Evolutionary conservation across 1,140 invertebrate genomes (phyloP).

Genomic region (Sarcophaga peregrina): DNA sequence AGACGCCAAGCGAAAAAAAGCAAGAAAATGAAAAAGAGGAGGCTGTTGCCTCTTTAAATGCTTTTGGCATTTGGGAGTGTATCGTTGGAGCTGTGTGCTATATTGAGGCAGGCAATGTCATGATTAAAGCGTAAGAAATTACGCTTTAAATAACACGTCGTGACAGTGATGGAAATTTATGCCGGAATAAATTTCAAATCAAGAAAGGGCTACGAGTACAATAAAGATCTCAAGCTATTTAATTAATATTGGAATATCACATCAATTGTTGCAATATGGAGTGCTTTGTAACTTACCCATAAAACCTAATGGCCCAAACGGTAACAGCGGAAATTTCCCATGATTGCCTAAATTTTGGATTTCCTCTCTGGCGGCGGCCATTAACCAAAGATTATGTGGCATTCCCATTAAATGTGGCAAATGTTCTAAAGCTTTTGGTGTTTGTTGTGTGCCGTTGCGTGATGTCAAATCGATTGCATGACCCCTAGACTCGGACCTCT

Average conservation of each 20-base stretch:
- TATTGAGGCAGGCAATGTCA: slow-evolving; percentile 38
- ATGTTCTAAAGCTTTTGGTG: slow-evolving; percentile 45
- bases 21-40: neutral
- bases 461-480: slow-evolving; percentile 61
- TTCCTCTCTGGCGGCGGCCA: slow-evolving; percentile 62
- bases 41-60: neutral
- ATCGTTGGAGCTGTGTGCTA: neutral
- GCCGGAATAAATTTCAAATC: slow-evolving; percentile 31
- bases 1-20: too few species aligned
- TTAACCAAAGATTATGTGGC: slow-evolving; percentile 60
- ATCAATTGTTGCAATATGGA: too few species aligned
- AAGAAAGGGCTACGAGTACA: too few species aligned
- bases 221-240: too few species aligned
- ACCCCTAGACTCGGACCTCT: slow-evolving; percentile 47
- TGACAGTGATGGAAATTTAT: slow-evolving; percentile 41
- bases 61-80: neutral
- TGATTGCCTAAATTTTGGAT: slow-evolving; percentile 58
- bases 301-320: slow-evolving; percentile 84
- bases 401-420: slow-evolving; percentile 54
- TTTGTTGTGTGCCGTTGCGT: slow-evolving; percentile 50
- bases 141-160: slow-evolving; percentile 35
- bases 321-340: slow-evolving; percentile 72
- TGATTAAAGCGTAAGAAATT: slow-evolving; percentile 32
- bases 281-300: slow-evolving; percentile 57
- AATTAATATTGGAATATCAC: too few species aligned